Percentiles rank a stretch among this genome's conserved stretches.
These are phyloP conservation scores for Pediacus dermestoides DNA, from an alignment of 2,888 invertebrate genomes.

Conservation along the genomic window DNA sequence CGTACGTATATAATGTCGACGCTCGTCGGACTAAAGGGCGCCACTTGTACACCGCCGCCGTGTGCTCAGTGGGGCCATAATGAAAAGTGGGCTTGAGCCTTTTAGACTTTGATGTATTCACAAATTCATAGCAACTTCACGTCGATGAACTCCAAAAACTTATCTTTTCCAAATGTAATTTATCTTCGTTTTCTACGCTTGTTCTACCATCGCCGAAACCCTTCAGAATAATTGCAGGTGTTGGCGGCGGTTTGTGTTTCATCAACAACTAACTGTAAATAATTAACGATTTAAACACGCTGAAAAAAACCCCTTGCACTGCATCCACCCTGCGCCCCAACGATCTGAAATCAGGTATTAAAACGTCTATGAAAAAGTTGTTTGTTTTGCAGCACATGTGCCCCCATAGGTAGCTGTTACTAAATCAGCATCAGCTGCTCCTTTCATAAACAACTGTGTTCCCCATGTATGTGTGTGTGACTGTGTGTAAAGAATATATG, in stretches of 20 bases:
- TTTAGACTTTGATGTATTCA: constrained; percentile 51
- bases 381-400: constrained; percentile 39
- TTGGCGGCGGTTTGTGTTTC: too few relatives aligned
- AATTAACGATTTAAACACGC: too few relatives aligned
- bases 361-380: constrained; percentile 39
- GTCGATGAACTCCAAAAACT: constrained; percentile 51
- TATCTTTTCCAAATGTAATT: constrained; percentile 51
- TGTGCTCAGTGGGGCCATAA: constrained; percentile 29
- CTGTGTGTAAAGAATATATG: constrained; percentile 29
- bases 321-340: too few relatives aligned
- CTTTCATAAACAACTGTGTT: constrained; percentile 35
- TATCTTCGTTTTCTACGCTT: constrained; percentile 51
- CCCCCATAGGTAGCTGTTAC: constrained; percentile 29
- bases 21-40: constrained; percentile 13
- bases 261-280: too few relatives aligned
- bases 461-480: constrained; percentile 4
- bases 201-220: constrained; percentile 30
- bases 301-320: too few relatives aligned
- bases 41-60: too few relatives aligned
- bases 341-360: constrained; percentile 35
- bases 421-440: constrained; percentile 37
- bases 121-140: constrained; percentile 50
- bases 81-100: constrained; percentile 49
- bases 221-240: constrained; percentile 3
- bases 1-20: too few relatives aligned